A percentile compares a stretch with the other conserved stretches of the same genome.
These are phyloP conservation scores for Andrena bucephala DNA, from an alignment of 2,888 invertebrate species.

Conservation along the genomic window DNA sequence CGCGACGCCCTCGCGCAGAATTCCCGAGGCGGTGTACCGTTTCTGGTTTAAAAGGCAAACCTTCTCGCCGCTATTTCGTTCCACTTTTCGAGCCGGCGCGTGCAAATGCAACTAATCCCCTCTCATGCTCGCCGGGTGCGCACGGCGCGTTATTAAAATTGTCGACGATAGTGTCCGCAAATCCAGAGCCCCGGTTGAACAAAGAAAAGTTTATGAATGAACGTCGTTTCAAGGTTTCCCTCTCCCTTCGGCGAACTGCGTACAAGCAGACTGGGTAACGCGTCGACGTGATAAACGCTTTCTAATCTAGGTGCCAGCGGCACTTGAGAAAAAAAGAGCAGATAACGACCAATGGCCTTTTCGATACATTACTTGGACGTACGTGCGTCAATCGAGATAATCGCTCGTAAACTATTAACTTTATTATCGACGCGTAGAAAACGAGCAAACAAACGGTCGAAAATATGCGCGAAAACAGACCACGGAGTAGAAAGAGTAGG, in stretches of 20 bases:
- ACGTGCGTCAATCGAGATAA: slow-evolving; percentile 32
- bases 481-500: no score
- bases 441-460: background rate
- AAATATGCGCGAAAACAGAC: background rate
- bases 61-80: background rate
- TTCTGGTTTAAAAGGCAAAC: slow-evolving; percentile 40
- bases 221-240: slow-evolving; percentile 20
- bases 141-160: background rate
- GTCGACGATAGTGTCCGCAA: background rate
- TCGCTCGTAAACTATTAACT: slow-evolving; percentile 38
- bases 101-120: background rate
- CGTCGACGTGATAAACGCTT: slow-evolving; percentile 54
- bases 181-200: background rate
- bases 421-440: slow-evolving; percentile 46
- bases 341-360: slow-evolving; percentile 51
- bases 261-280: slow-evolving; percentile 15
- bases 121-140: background rate
- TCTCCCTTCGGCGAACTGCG: slow-evolving; percentile 27
- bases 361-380: slow-evolving; percentile 35
- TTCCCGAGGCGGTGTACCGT: slow-evolving; percentile 33
- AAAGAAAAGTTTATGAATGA: slow-evolving; percentile 45
- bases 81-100: background rate
- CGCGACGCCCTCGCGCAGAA: slow-evolving; percentile 70
- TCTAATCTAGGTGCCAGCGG: slow-evolving; percentile 50
- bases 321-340: slow-evolving; percentile 22